A percentile compares a stretch with the other conserved stretches of the same genome.
Evolutionary conservation across 2,113 vertebrate species (phyloP).

Genomic region (Dolichotis patagonum): DNA sequence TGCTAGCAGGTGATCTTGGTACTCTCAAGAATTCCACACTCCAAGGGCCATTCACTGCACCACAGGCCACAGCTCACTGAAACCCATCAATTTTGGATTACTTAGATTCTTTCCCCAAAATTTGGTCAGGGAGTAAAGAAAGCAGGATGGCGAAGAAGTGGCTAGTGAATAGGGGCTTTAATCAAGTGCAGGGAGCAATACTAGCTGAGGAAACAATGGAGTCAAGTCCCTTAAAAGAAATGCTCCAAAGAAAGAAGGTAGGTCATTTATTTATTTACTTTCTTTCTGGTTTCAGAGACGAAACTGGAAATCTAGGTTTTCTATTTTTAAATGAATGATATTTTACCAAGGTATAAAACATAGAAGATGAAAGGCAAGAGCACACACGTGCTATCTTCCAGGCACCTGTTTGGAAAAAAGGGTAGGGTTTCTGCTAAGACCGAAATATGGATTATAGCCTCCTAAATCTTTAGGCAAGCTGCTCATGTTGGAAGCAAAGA

Average conservation of each 20-base stretch:
- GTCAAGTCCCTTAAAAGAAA: neutral
- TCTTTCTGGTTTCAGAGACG: neutral
- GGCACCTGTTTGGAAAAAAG: neutral
- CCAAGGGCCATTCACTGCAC: neutral
- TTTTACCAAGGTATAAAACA: neutral
- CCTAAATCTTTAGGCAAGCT: neutral
- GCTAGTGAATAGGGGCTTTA: neutral
- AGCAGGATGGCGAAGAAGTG: neutral
- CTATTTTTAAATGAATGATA: neutral
- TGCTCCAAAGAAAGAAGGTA: neutral
- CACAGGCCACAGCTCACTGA: accelerated
- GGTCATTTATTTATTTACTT: neutral
- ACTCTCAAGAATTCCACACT: neutral
- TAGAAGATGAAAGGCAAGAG: neutral
- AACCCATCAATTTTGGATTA: neutral
- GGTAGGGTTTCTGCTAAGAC: neutral
- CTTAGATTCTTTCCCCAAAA: neutral
- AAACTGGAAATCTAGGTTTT: neutral
- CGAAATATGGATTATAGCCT: neutral
- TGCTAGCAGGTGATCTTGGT: neutral
- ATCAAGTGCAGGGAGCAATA: neutral
- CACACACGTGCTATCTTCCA: neutral
- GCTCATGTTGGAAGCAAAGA: neutral
- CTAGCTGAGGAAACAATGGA: neutral
- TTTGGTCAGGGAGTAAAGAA: neutral